Base-by-base conservation (phyloP, 1,140 invertebrate species). In the Nasonia vitripennis region DNA sequence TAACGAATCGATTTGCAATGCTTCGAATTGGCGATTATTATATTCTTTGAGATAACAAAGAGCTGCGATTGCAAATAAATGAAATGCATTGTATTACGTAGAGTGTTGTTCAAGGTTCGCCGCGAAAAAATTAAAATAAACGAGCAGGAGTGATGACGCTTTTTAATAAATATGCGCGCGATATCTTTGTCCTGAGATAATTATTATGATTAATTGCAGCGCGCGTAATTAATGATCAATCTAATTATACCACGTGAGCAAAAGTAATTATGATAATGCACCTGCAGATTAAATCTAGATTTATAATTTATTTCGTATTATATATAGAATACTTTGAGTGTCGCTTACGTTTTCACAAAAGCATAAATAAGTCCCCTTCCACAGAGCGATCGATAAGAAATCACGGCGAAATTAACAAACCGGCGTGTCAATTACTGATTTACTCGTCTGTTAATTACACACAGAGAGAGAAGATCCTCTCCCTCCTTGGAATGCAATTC, bases 351-450 rank as follows among this genome's bases (percentile, higher is more conserved):
- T 45, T 45, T 67, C 62, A 67, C n/a, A 67, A 17, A 67, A 20
- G 68, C 12, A 41, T 7, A 37, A 5, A 37, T 37, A 37, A 6
- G 34, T 6, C 34, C 34, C 34, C 34, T 37, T 37, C 34, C 14
- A 14, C 5, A 20, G 0, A 23, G 9, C 12, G 73, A 20, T 41
- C 14, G 37, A 75, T 75, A 20, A 75, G 73, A 41, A 75, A 75
- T 75, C 73, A n/a, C 11, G 14, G 0, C 17, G 31, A 45, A 45
- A 45, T 20, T 34, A 75, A 45, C 73, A 10, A 75, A 10, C 68
- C 37, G 9, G 48, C 1, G 55, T 55, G 78, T 79, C 34, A 55
- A 85, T 85, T 85, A 80, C 31, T 17, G 67, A 80, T 85, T 85
- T 67, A 74, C 78, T 45, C 41, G 78, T 14, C 45, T 75, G 12